These are phyloP conservation scores for Brevipalpus yothersi DNA, from an alignment of 1,140 invertebrate genomes.

Conservation along the genomic window DNA sequence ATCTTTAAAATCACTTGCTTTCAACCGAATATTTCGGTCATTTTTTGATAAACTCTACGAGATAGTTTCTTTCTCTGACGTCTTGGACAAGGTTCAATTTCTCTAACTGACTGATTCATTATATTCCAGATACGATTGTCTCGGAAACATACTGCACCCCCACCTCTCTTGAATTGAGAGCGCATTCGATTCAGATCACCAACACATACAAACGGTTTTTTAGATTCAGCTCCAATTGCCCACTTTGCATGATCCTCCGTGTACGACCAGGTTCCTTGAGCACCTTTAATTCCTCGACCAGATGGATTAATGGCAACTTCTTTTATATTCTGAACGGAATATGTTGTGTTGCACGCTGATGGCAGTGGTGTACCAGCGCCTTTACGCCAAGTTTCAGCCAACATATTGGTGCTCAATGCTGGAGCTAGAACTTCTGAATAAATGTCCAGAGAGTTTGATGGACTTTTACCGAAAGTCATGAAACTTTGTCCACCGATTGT, in stretches of 20 bases:
- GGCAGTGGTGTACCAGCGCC: constrained; percentile 30
- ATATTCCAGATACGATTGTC: constrained; percentile 25
- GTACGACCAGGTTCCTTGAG: constrained; percentile 27
- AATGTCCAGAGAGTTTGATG: constrained; percentile 34
- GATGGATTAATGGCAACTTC: constrained; percentile 10
- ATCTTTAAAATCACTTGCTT: too few species aligned
- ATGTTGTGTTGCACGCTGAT: constrained; percentile 29
- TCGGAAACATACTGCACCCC: constrained; percentile 50
- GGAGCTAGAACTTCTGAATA: constrained; percentile 57
- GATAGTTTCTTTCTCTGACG: not conserved
- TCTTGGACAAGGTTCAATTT: constrained; percentile 2
- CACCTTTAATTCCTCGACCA: too few species aligned
- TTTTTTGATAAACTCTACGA: too few species aligned
- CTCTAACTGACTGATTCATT: constrained; percentile 17
- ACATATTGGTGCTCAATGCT: constrained; percentile 35
- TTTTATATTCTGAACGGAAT: constrained; percentile 36
- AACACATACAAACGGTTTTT: constrained; percentile 48
- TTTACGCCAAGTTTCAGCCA: constrained; percentile 68
- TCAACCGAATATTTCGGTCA: too few species aligned
- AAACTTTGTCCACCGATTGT: not conserved
- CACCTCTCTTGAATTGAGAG: constrained; percentile 45
- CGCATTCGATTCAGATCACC: constrained; percentile 73
- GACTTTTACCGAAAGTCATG: constrained; percentile 33
- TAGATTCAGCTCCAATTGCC: constrained; percentile 38
- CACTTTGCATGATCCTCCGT: constrained; percentile 74